Conservation (phyloP, 2,113 vertebrate genomes). For the Heterocephalus glaber region DNA sequence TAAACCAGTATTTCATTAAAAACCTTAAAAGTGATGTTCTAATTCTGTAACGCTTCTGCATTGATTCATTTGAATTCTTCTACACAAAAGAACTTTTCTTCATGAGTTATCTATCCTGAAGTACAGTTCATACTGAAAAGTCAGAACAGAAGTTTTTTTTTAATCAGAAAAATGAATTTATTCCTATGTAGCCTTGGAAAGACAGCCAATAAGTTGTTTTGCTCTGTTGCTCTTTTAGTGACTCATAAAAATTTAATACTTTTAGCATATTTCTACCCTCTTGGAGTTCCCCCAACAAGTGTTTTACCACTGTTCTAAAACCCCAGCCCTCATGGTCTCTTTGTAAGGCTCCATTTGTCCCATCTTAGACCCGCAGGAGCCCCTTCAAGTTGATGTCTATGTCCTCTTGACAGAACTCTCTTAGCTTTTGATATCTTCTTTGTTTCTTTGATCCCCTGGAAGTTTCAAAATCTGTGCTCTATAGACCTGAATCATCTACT, state of each 20-base stretch:
- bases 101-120: neutral
- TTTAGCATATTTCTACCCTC: neutral
- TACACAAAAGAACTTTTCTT: neutral
- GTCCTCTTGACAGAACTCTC: neutral
- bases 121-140: neutral
- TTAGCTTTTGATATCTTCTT: neutral
- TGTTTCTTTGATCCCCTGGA: neutral
- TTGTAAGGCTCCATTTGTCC: neutral
- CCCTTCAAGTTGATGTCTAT: neutral
- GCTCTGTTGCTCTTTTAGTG: neutral
- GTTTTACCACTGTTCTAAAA: neutral
- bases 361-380: too few species aligned
- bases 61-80: neutral
- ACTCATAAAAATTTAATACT: neutral
- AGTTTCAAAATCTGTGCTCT: neutral
- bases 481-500: neutral
- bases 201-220: neutral
- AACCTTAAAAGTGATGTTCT: neutral
- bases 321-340: neutral
- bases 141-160: conserved; percentile 13
- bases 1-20: neutral
- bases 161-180: neutral
- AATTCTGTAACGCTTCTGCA: neutral
- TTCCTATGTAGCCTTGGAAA: neutral
- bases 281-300: neutral